phyloP scores from a whole-genome alignment of 2,888 invertebrate species.

The Macropis europaea region DNA sequence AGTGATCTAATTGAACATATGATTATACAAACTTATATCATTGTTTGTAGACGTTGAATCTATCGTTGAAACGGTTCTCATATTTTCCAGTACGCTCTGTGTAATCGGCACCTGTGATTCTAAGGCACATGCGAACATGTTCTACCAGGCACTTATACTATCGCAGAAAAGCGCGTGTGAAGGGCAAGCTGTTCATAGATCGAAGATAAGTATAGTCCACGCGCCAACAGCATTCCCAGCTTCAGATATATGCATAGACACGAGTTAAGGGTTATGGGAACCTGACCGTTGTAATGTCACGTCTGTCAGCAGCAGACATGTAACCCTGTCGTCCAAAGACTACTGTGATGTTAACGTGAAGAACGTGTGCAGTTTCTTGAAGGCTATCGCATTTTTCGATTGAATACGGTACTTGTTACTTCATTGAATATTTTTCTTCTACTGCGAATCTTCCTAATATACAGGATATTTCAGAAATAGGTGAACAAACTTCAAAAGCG shows the following conservation, averaged over 20 bases:
- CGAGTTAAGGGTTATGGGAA: slow-evolving; percentile 60
- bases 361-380: slow-evolving; percentile 4
- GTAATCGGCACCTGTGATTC: background rate
- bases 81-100: too few relatives aligned
- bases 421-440: too few relatives aligned
- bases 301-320: slow-evolving; percentile 46
- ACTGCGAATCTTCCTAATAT: too few relatives aligned
- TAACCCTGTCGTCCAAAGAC: slow-evolving; percentile 8
- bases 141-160: slow-evolving; percentile 4
- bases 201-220: slow-evolving; percentile 62
- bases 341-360: slow-evolving; percentile 8
- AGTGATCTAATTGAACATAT: too few relatives aligned
- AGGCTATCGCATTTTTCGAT: background rate
- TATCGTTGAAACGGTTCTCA: too few relatives aligned
- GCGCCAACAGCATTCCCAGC: slow-evolving; percentile 54
- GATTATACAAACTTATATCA: too few relatives aligned
- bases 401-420: too few relatives aligned
- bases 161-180: slow-evolving; percentile 39
- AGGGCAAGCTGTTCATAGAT: slow-evolving; percentile 58
- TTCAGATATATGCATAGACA: slow-evolving; percentile 30
- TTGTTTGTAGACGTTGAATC: too few relatives aligned
- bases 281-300: slow-evolving; percentile 57
- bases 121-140: slow-evolving; percentile 13
- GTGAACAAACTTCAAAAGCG: too few relatives aligned
- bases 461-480: too few relatives aligned